phyloP scores from a whole-genome alignment of 2,888 invertebrate genomes.

The Trimorus sp. region DNA sequence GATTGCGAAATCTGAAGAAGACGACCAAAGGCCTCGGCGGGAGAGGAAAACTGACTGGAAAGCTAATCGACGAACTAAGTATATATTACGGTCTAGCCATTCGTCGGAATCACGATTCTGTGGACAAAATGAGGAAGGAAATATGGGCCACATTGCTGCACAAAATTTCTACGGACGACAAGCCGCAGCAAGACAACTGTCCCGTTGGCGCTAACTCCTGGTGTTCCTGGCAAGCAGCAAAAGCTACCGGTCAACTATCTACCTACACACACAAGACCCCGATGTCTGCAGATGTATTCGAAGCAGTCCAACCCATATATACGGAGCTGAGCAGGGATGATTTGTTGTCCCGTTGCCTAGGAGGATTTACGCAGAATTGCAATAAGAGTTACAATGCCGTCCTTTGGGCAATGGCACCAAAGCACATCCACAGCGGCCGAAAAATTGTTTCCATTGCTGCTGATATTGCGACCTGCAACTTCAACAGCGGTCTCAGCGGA shows the following conservation, averaged over 20 bases:
- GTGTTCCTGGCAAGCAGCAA: conserved; percentile 61
- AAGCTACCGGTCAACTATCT: conserved; percentile 13
- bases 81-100: conserved; percentile 21
- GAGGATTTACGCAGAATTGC: conserved; percentile 46
- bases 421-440: conserved; percentile 34
- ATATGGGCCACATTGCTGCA: conserved; percentile 44
- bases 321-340: conserved; percentile 41
- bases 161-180: conserved; percentile 59
- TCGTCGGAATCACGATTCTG: conserved; percentile 1
- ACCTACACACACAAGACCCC: conserved; percentile 39
- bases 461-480: conserved; percentile 37
- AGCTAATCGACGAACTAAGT: conserved; percentile 10
- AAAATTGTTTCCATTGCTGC: conserved; percentile 36
- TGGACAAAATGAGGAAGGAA: conserved; percentile 5
- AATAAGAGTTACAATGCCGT: conserved; percentile 50
- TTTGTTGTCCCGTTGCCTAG: conserved; percentile 44
- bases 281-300: conserved; percentile 9
- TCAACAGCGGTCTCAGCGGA: conserved; percentile 40
- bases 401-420: conserved; percentile 48
- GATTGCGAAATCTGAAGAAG: conserved; percentile 1
- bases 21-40: not conserved
- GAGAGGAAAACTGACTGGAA: conserved; percentile 7
- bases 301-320: conserved; percentile 39
- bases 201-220: conserved; percentile 61
- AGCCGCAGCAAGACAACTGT: conserved; percentile 55